Base-by-base conservation (phyloP, 2,888 invertebrate genomes). In the Blastobasis adustella region DNA sequence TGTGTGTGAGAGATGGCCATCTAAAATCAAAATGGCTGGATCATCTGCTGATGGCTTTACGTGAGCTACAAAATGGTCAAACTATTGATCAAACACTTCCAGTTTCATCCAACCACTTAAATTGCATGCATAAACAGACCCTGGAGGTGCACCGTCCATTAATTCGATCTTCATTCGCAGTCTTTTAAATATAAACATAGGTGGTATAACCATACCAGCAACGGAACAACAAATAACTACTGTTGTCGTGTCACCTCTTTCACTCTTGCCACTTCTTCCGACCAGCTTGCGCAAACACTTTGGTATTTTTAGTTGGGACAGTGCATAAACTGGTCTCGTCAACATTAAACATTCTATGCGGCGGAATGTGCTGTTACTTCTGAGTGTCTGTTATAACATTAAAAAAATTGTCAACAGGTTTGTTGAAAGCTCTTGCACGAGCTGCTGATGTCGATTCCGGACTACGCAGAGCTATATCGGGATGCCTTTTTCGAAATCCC, bases 1-100 rank as follows among this genome's bases (percentile, higher is more conserved):
- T 23, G 23, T 23, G 23, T 23, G 23, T 23, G 23, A 3, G 23
- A 23, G 23, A 23, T 23, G 23, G 23, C 23, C 23, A 23, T 23
- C 23, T 23, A 23, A 23, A 23, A 23, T 23, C 23, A 23, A 23
- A 23, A 23, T 23, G 23, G 23, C 23, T 23, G 23, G 23, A 23
- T 23, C 23, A 23, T 23, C 23, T 23, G 23, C 23, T 44, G 60
- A 23, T 23, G 23, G 23, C 23, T 23, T 23, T 23, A 23, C 23
- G 23, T 23, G 23, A 23, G 23, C 23, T 52, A 76, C 53, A 60
- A 84, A 83, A 62, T 82, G 73, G 46, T 69, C 57, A 55, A 79
- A 73, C 71, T 44, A 23, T 23, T 23, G 23, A 23, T 62, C 47
- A 61, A 75, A 73, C 42, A 71, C 59, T 6, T 73, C 67, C 36